Percentiles rank a stretch among this genome's conserved stretches.
phyloP scores from a whole-genome alignment of 37 sponge, comb jelly and placozoan species.

The Axinella damicornis region DNA sequence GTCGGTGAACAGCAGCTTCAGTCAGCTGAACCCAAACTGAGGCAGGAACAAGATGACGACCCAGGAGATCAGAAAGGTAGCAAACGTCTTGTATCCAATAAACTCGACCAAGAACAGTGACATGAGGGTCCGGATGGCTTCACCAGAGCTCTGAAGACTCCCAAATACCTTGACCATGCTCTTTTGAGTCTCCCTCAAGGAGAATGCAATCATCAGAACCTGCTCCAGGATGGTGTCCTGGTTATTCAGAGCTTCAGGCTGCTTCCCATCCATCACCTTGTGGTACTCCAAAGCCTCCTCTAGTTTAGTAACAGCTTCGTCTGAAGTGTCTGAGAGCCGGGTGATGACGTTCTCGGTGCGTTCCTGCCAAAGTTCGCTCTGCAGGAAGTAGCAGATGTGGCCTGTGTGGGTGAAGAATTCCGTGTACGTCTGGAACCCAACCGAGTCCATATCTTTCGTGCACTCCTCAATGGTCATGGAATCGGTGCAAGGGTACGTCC shows the following conservation, averaged over 20 bases:
- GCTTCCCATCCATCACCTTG: conserved; percentile 40
- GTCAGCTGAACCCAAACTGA: conserved; percentile 46
- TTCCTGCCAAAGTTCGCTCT: conserved; percentile 77
- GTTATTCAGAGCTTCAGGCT: conserved; percentile 47
- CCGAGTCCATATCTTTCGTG: conserved; percentile 56
- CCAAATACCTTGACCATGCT: conserved; percentile 29
- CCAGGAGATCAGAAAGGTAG: conserved; percentile 9
- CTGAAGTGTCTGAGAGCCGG: conserved; percentile 58
- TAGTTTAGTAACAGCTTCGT: conserved; percentile 44
- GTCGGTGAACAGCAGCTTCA: conserved; percentile 48
- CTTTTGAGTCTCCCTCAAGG: conserved; percentile 11
- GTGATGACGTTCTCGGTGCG: conserved; percentile 59
- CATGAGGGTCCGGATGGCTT: conserved; percentile 34
- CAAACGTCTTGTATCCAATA: conserved; percentile 37
- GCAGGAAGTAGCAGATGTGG: conserved; percentile 78
- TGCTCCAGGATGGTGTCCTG: conserved; percentile 61
- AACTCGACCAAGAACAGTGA: conserved; percentile 54
- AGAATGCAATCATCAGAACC: conserved; percentile 40
- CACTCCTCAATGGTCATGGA: conserved; percentile 50
- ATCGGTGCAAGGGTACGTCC: conserved; percentile 59
- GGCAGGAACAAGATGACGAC: conserved; percentile 45
- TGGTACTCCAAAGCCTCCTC: conserved; percentile 65
- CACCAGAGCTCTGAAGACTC: conserved; percentile 25
- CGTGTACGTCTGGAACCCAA: conserved; percentile 70
- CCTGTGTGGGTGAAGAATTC: conserved; percentile 84